Percentiles rank a stretch among this genome's conserved stretches.
Conservation (phyloP, 2,113 vertebrate species). For the Ailurus styani region DNA sequence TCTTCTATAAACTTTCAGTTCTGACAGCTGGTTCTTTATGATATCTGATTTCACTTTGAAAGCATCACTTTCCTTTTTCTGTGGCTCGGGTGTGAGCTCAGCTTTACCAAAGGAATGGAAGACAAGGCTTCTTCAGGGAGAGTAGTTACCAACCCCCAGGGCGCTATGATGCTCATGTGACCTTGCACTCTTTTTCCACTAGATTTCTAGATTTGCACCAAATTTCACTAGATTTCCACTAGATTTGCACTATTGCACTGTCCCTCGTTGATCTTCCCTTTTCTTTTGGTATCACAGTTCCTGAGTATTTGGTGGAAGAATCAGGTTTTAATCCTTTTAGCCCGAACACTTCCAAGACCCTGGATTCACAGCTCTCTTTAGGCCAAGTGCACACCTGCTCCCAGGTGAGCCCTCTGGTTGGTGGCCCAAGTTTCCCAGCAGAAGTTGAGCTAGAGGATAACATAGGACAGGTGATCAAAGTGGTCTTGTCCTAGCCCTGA, state of each 20-base stretch:
- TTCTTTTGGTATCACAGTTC: neutral
- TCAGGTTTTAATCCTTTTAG: neutral
- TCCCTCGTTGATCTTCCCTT: neutral
- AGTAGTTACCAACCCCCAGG: neutral
- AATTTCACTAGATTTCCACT: too few species aligned
- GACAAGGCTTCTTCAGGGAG: neutral
- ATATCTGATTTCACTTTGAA: neutral
- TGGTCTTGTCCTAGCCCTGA: neutral
- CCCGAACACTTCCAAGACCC: neutral
- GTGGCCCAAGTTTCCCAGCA: neutral
- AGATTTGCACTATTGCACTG: neutral
- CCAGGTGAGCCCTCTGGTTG: neutral
- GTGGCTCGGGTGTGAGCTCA: too few species aligned
- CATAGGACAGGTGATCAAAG: neutral
- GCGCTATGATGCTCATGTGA: accelerated
- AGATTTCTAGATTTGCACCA: too few species aligned
- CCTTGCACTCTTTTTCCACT: neutral
- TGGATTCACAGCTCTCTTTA: neutral
- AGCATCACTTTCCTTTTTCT: neutral
- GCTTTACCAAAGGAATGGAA: neutral
- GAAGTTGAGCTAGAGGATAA: neutral
- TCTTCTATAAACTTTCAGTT: too few species aligned
- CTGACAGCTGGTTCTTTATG: neutral
- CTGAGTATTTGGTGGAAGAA: neutral
- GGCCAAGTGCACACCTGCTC: neutral